Base-by-base conservation (phyloP, 2,113 vertebrate genomes). In the Otis tarda region DNA sequence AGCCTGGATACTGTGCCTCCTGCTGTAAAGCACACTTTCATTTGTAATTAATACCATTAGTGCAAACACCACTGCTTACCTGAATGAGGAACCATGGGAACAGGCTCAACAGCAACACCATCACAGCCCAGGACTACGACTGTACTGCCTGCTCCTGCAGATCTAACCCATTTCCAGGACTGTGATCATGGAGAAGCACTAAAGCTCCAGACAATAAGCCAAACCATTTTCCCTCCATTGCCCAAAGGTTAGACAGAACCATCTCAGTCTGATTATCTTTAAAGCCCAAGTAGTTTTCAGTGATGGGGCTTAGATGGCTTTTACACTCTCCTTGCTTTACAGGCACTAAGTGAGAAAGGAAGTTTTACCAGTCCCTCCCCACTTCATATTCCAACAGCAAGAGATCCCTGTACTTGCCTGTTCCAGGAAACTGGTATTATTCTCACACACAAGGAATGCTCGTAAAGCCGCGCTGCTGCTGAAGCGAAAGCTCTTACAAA, bases 31-130 rank as follows among this genome's bases (percentile, higher is more conserved):
- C 30, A 83, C 22, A 18, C 45, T 84, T 33, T 15, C 9, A 50
- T 73, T 52, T 69, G 92, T 79, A 92, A 94, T 95, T 91, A 92
- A 91, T 31, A 47, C 31, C 81, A 24, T 56, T 18, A 84, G 37
- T 52, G 89, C 70, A 89, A 87, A 75, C 0, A 76, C 80, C 52
- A 79, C 9, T 53, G 83, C 53, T 91, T 73, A 94, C 91, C 87
- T 92, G 83, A 76, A 47, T 8, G 35, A 88, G 68, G 39, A 91
- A 53, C 61, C 86, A 79, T 2, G 41, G 83, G 86, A 89, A 87
- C 27, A 52, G 39, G 45, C 64, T 57, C 75, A 73, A 14, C 10
- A 82, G 74, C 81, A 64, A 20, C 22, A 15, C 22, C 0, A 2
- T 43, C 1, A 1, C 56, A 67, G 52, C 57, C 57, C 39, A 60